Percentiles rank a stretch among this genome's conserved stretches.
These are phyloP conservation scores for Apodemia mormo DNA, from an alignment of 2,888 invertebrate genomes.

Conservation along the genomic window DNA sequence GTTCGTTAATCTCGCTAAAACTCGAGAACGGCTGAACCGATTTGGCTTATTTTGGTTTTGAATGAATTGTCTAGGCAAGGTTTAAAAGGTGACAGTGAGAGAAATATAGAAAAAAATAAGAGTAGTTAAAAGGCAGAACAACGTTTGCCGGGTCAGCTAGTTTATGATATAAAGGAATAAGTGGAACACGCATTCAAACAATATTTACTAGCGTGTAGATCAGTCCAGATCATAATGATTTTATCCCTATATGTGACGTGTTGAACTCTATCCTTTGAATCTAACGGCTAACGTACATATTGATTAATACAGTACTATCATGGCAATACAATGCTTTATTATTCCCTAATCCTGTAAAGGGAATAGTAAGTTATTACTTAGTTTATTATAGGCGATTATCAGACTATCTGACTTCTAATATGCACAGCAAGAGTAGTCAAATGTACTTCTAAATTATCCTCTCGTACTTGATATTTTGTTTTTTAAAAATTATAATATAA, in stretches of 20 bases:
- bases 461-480: background rate
- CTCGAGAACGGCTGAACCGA: no score
- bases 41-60: no score
- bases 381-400: constrained; percentile 2
- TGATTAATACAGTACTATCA: background rate
- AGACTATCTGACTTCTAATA: background rate
- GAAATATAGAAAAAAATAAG: no score
- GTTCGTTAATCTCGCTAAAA: no score
- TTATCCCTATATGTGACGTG: background rate
- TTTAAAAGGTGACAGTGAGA: no score
- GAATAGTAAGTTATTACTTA: constrained; percentile 11
- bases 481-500: no score
- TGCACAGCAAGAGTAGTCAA: background rate
- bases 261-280: background rate
- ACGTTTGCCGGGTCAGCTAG: no score
- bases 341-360: constrained; percentile 2
- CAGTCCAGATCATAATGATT: background rate
- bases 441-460: background rate
- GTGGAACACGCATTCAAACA: background rate
- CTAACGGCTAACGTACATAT: background rate
- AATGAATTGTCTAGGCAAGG: no score
- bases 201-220: background rate
- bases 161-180: no score
- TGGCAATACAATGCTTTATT: background rate
- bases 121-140: no score